Evolutionary conservation across 2,797 vertebrate species (phyloP).

Genomic region (Neosilurus mollespiculum): DNA sequence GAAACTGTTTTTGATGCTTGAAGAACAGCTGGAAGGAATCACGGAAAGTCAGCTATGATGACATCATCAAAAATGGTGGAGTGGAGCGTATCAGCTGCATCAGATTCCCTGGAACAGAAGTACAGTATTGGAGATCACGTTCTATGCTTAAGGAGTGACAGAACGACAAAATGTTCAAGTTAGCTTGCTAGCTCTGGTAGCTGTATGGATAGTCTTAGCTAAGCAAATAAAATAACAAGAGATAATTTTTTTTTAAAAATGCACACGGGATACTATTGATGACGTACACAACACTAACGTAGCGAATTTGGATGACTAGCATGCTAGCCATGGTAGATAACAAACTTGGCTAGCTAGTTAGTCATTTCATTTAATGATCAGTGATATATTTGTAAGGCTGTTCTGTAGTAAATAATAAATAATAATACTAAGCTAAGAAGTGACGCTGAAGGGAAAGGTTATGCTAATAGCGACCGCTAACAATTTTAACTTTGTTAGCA

Average conservation of each 20-base stretch:
- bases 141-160: neutral
- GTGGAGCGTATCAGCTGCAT: neutral
- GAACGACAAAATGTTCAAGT: neutral
- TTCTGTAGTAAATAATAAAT: neutral
- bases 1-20: slow-evolving; percentile 10
- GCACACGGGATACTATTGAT: neutral
- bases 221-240: neutral
- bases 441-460: neutral
- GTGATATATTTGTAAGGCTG: neutral
- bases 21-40: neutral
- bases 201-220: neutral
- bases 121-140: neutral
- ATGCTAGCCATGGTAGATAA: neutral
- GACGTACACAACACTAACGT: neutral
- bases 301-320: neutral
- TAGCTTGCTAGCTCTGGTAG: neutral
- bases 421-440: neutral
- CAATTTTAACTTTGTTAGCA: too few relatives aligned
- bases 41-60: neutral
- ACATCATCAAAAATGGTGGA: neutral
- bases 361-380: neutral
- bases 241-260: neutral
- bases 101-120: neutral
- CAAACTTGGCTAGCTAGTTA: neutral
- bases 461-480: neutral